phyloP scores from a whole-genome alignment of 1,140 invertebrate species.

The Atopsyche davidsoni region DNA sequence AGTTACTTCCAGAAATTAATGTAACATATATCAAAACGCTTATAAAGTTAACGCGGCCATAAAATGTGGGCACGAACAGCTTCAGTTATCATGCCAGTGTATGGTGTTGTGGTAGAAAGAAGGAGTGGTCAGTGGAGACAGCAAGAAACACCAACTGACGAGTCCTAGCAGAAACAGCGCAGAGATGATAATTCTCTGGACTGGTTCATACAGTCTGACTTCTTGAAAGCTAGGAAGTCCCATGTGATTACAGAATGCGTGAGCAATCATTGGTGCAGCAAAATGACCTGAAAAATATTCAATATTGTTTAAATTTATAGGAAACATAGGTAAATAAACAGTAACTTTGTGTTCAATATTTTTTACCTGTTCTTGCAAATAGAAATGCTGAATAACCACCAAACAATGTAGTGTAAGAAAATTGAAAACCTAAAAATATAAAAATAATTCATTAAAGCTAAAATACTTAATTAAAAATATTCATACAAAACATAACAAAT shows the following conservation, averaged over 20 bases:
- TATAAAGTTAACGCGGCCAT: too few relatives aligned
- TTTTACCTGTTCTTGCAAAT: slow-evolving; percentile 65
- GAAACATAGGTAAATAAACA: too few relatives aligned
- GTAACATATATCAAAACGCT: too few relatives aligned
- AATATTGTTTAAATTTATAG: not conserved
- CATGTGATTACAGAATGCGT: slow-evolving; percentile 95
- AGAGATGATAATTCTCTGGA: slow-evolving; percentile 57
- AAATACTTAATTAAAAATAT: slow-evolving; percentile 19
- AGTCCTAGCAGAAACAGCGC: slow-evolving; percentile 70
- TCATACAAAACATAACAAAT: too few relatives aligned
- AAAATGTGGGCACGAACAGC: too few relatives aligned
- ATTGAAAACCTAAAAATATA: slow-evolving; percentile 71
- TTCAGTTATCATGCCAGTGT: slow-evolving; percentile 30
- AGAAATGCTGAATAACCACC: slow-evolving; percentile 89
- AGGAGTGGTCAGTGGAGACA: slow-evolving; percentile 75
- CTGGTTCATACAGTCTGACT: slow-evolving; percentile 60
- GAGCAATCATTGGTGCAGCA: slow-evolving; percentile 78
- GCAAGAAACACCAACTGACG: slow-evolving; percentile 66
- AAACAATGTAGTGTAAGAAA: slow-evolving; percentile 86
- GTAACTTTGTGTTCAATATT: slow-evolving; percentile 1
- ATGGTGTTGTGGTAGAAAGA: slow-evolving; percentile 67
- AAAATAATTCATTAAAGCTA: slow-evolving; percentile 3
- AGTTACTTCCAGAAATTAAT: too few relatives aligned
- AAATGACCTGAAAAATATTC: slow-evolving; percentile 67
- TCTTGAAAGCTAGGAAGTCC: slow-evolving; percentile 86